Percentiles rank a stretch among this genome's conserved stretches.
Conservation (phyloP, 2,888 invertebrate genomes). For the Nephrocerus scutellatus region DNA sequence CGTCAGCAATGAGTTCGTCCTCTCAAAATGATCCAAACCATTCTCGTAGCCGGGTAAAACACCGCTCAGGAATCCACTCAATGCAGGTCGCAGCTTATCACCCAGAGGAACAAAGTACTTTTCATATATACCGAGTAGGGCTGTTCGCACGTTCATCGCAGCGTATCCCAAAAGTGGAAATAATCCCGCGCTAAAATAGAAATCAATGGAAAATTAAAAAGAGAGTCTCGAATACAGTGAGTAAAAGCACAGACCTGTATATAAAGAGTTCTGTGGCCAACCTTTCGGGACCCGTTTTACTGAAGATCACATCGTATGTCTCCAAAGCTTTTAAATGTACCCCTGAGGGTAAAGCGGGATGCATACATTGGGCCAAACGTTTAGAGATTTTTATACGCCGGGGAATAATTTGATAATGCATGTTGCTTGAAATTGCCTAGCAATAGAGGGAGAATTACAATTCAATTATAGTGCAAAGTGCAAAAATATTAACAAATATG, state of each 20-base stretch:
- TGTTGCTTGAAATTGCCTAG: slow-evolving; percentile 69
- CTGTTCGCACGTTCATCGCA: slow-evolving; percentile 81
- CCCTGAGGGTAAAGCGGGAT: slow-evolving; percentile 83
- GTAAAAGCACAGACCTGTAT: slow-evolving; percentile 60
- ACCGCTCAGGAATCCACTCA: slow-evolving; percentile 81
- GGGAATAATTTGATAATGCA: slow-evolving; percentile 80
- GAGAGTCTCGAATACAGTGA: background rate
- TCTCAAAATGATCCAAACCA: slow-evolving; percentile 76
- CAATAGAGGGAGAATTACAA: slow-evolving; percentile 23
- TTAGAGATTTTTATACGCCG: slow-evolving; percentile 81
- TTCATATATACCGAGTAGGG: slow-evolving; percentile 76
- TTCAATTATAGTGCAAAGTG: background rate
- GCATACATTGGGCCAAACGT: slow-evolving; percentile 86
- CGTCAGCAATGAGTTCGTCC: slow-evolving; percentile 48
- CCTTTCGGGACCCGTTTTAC: slow-evolving; percentile 74
- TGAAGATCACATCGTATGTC: slow-evolving; percentile 85
- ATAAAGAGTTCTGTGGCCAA: slow-evolving; percentile 77
- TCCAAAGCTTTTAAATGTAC: slow-evolving; percentile 87
- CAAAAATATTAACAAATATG: background rate
- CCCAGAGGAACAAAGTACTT: slow-evolving; percentile 79
- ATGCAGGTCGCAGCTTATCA: slow-evolving; percentile 60
- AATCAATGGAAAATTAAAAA: background rate
- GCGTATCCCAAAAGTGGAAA: slow-evolving; percentile 85
- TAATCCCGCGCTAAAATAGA: slow-evolving; percentile 55
- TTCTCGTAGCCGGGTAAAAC: slow-evolving; percentile 82